Percentiles rank a stretch among this genome's conserved stretches.
Conservation (phyloP, 2,113 vertebrate species). For the Zosterops pallidus region DNA sequence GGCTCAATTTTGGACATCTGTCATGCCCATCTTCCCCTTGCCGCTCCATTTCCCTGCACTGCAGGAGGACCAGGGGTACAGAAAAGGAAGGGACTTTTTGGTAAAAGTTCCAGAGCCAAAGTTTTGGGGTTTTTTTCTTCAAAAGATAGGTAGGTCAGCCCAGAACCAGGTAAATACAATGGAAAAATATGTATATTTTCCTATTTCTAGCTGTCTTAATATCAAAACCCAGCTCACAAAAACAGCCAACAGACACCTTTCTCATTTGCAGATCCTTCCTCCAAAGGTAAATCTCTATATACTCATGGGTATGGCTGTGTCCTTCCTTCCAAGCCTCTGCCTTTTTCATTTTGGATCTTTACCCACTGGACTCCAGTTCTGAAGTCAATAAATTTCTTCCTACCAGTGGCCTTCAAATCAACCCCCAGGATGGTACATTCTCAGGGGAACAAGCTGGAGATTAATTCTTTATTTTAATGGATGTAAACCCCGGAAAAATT, state of each 20-base stretch:
- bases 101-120: neutral
- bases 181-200: neutral
- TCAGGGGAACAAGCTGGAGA: neutral
- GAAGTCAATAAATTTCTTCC: neutral
- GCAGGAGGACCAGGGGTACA: neutral
- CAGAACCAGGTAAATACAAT: neutral
- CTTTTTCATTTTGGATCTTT: neutral
- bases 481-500: neutral
- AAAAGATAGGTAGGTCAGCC: neutral
- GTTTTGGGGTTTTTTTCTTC: neutral
- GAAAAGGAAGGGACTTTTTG: neutral
- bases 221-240: neutral
- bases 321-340: neutral
- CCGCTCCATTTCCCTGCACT: slow-evolving; percentile 31
- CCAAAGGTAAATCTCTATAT: neutral
- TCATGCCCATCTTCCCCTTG: slow-evolving; percentile 12
- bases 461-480: slow-evolving; percentile 10
- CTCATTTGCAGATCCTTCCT: neutral
- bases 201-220: neutral
- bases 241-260: neutral
- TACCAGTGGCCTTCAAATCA: neutral
- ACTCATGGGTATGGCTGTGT: neutral
- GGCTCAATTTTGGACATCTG: slow-evolving; percentile 17
- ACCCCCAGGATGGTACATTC: neutral
- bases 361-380: neutral